A percentile compares a stretch with the other conserved stretches of the same genome.
phyloP scores from a whole-genome alignment of 2,888 invertebrate species.

The Campoplex capitator region DNA sequence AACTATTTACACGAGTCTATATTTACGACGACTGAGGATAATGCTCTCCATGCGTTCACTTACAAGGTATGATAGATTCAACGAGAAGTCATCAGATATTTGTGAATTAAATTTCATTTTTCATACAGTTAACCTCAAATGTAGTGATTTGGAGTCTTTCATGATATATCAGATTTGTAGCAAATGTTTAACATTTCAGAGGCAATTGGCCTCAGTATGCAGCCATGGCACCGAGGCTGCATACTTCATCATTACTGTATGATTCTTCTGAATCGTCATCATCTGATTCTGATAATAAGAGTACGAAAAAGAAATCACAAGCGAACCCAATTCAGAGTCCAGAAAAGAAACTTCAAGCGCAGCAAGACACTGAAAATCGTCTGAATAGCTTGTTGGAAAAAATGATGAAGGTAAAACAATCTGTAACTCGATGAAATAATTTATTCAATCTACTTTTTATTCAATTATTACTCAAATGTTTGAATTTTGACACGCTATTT shows the following conservation, averaged over 20 bases:
- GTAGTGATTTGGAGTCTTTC: not conserved
- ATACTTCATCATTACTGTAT: constrained; percentile 64
- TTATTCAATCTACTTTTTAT: not conserved
- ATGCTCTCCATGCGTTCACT: constrained; percentile 65
- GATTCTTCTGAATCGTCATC: constrained; percentile 65
- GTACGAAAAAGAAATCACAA: constrained; percentile 17
- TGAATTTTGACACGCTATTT: not conserved
- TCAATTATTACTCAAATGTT: not conserved
- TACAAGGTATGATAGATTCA: constrained; percentile 47
- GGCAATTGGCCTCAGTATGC: constrained; percentile 58
- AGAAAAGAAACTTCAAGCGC: constrained; percentile 54
- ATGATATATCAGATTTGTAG: not conserved
- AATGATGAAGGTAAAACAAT: constrained; percentile 62
- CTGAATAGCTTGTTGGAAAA: constrained; percentile 62
- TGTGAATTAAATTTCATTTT: not conserved
- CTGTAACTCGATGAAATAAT: not conserved
- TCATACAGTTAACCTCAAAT: constrained; percentile 44
- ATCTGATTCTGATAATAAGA: constrained; percentile 72
- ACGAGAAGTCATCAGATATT: constrained; percentile 9
- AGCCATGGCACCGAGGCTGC: constrained; percentile 67
- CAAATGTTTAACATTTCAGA: constrained; percentile 65
- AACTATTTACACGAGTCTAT: constrained; percentile 15
- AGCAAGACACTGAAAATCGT: constrained; percentile 67
- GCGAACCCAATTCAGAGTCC: constrained; percentile 12
- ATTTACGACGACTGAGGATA: not conserved